Conservation (phyloP, 2,113 vertebrate species). For the Phyllostomus hastatus region DNA sequence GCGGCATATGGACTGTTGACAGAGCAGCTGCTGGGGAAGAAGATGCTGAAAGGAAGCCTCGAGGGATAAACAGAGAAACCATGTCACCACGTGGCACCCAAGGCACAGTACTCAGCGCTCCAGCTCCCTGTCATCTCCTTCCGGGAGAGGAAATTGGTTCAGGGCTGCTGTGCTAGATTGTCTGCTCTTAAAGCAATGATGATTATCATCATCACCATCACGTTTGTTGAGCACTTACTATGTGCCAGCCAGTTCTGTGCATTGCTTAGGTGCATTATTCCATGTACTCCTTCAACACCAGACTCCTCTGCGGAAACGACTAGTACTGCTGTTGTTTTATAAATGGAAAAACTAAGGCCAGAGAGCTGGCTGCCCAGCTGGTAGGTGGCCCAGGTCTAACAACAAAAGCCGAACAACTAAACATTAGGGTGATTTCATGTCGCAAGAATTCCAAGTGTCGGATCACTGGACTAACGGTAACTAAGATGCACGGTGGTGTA, state of each 20-base stretch:
- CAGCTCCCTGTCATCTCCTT: conserved; percentile 48
- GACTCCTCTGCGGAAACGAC: neutral
- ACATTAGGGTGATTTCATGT: neutral
- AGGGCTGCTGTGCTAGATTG: neutral
- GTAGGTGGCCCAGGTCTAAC: neutral
- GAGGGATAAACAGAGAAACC: conserved; percentile 83
- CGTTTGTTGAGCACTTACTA: neutral
- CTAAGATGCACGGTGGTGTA: neutral
- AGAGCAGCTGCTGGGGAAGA: conserved; percentile 83
- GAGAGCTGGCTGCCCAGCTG: neutral
- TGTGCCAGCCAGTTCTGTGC: neutral
- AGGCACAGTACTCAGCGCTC: conserved; percentile 67
- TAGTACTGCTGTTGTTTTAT: neutral
- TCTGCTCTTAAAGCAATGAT: neutral
- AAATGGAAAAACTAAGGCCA: neutral
- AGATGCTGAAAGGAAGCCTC: conserved; percentile 83
- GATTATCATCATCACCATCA: neutral
- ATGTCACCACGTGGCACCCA: conserved; percentile 74
- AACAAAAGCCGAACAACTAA: neutral
- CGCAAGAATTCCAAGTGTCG: neutral
- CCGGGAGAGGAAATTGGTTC: neutral
- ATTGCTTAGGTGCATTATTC: neutral
- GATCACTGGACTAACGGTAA: neutral
- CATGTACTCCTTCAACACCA: neutral
- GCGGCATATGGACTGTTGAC: conserved; percentile 84